phyloP scores from a whole-genome alignment of 35 echinoderm and acorn worm genomes.

The Stichopus chloronotus region DNA sequence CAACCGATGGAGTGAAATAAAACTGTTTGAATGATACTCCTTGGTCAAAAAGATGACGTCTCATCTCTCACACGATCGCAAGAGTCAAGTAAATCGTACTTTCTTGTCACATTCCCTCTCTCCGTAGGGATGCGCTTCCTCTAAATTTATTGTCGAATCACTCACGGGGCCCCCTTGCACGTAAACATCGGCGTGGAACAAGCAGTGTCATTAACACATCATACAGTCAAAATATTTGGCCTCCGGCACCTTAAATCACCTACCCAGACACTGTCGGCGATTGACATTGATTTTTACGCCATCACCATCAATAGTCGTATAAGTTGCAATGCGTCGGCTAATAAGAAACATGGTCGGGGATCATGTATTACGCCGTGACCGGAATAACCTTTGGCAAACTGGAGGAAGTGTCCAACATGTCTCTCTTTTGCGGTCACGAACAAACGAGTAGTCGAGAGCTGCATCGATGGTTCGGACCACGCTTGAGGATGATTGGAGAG shows the following conservation, averaged over 20 bases:
- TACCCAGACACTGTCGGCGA: constrained; percentile 13
- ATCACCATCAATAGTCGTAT: constrained; percentile 24
- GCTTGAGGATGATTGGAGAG: too few species aligned
- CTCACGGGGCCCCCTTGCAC: not conserved
- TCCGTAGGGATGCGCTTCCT: not conserved
- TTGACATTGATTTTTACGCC: constrained; percentile 10
- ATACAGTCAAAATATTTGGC: constrained; percentile 41
- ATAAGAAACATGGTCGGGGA: not conserved
- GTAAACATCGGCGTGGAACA: constrained; percentile 36
- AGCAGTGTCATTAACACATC: constrained; percentile 6
- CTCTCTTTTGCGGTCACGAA: not conserved
- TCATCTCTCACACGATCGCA: not conserved
- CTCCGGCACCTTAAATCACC: constrained; percentile 36
- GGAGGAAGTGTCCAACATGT: not conserved
- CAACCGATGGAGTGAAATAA: not conserved
- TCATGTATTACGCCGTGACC: not conserved
- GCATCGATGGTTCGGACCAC: too few species aligned
- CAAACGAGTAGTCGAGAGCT: not conserved
- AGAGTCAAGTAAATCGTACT: not conserved
- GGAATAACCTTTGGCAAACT: not conserved
- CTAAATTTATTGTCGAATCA: constrained; percentile 5
- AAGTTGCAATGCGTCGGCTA: constrained; percentile 3
- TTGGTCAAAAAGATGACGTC: not conserved
- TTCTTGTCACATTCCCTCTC: not conserved
- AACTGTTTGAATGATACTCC: not conserved